A percentile compares a stretch with the other conserved stretches of the same genome.
These are phyloP conservation scores for Sphaerophoria rueppellii DNA, from an alignment of 2,888 invertebrate species.

Conservation along the genomic window DNA sequence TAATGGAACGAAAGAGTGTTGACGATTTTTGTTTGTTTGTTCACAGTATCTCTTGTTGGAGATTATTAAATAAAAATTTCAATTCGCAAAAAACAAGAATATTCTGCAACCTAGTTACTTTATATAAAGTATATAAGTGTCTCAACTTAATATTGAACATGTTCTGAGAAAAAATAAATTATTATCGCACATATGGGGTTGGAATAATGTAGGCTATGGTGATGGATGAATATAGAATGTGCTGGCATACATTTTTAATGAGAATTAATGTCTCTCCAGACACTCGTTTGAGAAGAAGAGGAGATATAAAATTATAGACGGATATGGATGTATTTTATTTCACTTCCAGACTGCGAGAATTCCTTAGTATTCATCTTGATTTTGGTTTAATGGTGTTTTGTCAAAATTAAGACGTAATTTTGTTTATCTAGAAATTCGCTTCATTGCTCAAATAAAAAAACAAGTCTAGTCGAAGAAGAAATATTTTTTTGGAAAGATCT, in stretches of 20 bases:
- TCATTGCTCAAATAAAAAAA: no score
- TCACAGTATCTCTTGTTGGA: background rate
- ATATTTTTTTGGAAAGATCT: no score
- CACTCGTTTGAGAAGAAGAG: background rate
- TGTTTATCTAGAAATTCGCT: no score
- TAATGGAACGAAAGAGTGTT: constrained; percentile 3
- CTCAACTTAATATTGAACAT: constrained; percentile 21
- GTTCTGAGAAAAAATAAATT: background rate
- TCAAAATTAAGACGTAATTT: background rate
- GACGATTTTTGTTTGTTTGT: background rate
- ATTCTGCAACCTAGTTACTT: constrained; percentile 13
- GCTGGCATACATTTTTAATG: constrained; percentile 27
- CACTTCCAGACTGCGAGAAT: background rate
- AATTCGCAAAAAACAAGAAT: background rate
- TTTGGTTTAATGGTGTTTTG: background rate
- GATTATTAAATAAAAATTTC: constrained; percentile 23
- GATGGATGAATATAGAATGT: constrained; percentile 1
- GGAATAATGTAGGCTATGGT: background rate
- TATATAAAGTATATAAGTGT: background rate
- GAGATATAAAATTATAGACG: constrained; percentile 1
- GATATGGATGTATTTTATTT: constrained; percentile 22
- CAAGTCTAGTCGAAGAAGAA: no score
- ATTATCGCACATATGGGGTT: background rate
- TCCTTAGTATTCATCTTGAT: background rate
- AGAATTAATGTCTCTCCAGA: constrained; percentile 13